Evolutionary conservation across 1,140 invertebrate genomes (phyloP).

Genomic region (Limonius californicus): DNA sequence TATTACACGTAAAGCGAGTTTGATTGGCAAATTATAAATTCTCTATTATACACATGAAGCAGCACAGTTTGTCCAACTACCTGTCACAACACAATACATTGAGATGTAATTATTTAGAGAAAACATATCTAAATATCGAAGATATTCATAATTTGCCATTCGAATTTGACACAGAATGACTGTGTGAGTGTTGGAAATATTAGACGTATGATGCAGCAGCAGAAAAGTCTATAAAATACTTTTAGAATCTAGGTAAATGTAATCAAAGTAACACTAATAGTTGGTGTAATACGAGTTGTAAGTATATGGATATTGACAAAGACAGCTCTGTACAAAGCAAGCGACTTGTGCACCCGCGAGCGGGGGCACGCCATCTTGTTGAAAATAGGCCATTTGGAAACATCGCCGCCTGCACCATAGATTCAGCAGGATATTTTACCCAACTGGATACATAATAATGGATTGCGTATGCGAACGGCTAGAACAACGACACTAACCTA

Average conservation of each 20-base stretch:
- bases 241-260: neutral
- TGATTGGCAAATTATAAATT: no score
- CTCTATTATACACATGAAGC: no score
- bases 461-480: constrained; percentile 28
- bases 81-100: no score
- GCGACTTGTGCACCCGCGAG: constrained; percentile 23
- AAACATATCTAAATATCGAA: no score
- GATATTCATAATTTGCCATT: no score
- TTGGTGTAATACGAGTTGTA: neutral
- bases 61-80: no score
- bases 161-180: no score
- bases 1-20: no score
- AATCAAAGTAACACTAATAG: neutral
- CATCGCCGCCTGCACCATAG: constrained; percentile 41
- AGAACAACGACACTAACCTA: constrained; percentile 29
- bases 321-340: constrained; percentile 30
- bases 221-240: neutral
- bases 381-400: constrained; percentile 41
- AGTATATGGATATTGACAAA: neutral
- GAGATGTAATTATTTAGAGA: no score
- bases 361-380: constrained; percentile 33
- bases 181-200: no score
- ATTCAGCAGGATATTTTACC: constrained; percentile 36
- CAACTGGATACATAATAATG: constrained; percentile 22
- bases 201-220: no score